A percentile compares a stretch with the other conserved stretches of the same genome.
Conservation (phyloP, 2,797 vertebrate species). For the Ceyx erithaca region DNA sequence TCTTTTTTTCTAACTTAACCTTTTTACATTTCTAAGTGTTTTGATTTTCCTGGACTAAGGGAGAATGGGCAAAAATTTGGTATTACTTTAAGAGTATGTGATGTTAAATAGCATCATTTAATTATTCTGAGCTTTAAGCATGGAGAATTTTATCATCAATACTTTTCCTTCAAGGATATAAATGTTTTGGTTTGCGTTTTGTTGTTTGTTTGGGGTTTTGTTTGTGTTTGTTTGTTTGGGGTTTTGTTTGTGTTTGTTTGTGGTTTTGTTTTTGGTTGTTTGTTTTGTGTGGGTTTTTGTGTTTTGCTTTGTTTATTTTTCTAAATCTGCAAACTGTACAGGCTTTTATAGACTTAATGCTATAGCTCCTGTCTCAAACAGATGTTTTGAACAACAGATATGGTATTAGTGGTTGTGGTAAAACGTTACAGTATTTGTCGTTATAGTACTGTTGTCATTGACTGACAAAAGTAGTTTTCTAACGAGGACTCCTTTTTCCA, state of each 20-base stretch:
- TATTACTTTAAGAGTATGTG: neutral
- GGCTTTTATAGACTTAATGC: neutral
- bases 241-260: too few relatives aligned
- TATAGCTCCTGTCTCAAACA: neutral
- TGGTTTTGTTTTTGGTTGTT: too few relatives aligned
- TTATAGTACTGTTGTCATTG: neutral
- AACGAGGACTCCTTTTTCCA: neutral
- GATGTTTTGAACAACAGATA: neutral
- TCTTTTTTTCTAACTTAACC: neutral
- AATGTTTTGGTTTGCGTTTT: neutral
- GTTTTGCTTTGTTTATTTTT: neutral
- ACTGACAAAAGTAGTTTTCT: neutral
- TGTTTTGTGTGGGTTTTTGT: too few relatives aligned
- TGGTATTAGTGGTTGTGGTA: neutral
- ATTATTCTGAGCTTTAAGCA: neutral
- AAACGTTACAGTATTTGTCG: neutral
- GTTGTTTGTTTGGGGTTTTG: too few relatives aligned
- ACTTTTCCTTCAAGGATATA: neutral
- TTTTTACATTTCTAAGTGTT: neutral
- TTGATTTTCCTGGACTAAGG: accelerated
- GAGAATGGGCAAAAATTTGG: neutral
- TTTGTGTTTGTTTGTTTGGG: too few relatives aligned
- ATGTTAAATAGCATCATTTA: neutral
- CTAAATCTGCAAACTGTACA: neutral
- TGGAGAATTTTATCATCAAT: neutral